Evolutionary conservation across 2,797 vertebrate species (phyloP).

Genomic region (Manis crassicaudata): DNA sequence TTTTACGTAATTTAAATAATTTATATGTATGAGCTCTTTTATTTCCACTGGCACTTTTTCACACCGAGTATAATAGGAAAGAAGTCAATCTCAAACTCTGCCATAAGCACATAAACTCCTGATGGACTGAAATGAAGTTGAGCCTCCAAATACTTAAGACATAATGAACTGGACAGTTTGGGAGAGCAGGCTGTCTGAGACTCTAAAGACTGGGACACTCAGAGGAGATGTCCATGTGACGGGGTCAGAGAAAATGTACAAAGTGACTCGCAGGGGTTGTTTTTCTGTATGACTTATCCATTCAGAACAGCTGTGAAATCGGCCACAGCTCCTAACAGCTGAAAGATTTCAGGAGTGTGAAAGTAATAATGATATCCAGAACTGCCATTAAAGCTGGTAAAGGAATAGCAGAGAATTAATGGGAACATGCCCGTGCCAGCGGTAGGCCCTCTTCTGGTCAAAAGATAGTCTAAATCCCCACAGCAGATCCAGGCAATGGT

Average conservation of each 20-base stretch:
- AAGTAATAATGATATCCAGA: neutral
- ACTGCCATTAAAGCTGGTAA: neutral
- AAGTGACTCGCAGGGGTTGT: neutral
- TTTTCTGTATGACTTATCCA: neutral
- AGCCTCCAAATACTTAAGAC: slow-evolving; percentile 59
- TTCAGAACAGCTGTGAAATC: neutral
- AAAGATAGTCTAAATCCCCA: neutral
- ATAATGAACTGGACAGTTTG: neutral
- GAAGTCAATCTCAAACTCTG: slow-evolving; percentile 61
- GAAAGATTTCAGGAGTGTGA: neutral
- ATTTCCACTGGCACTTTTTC: slow-evolving; percentile 79
- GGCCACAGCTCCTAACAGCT: neutral
- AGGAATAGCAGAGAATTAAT: neutral
- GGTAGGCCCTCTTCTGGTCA: neutral
- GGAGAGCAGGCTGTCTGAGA: neutral
- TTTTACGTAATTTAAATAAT: slow-evolving; percentile 83
- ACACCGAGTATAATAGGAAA: slow-evolving; percentile 64
- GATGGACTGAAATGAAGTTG: slow-evolving; percentile 58
- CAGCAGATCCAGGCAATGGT: too few species aligned
- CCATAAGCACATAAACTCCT: slow-evolving; percentile 74
- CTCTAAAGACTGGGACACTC: neutral
- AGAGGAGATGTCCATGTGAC: neutral
- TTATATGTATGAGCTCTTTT: slow-evolving; percentile 79
- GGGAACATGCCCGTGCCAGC: neutral
- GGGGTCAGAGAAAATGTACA: neutral